Percentiles rank a stretch among this genome's conserved stretches.
These are phyloP conservation scores for Baronia brevicornis DNA, from an alignment of 2,888 invertebrate genomes.

Conservation along the genomic window DNA sequence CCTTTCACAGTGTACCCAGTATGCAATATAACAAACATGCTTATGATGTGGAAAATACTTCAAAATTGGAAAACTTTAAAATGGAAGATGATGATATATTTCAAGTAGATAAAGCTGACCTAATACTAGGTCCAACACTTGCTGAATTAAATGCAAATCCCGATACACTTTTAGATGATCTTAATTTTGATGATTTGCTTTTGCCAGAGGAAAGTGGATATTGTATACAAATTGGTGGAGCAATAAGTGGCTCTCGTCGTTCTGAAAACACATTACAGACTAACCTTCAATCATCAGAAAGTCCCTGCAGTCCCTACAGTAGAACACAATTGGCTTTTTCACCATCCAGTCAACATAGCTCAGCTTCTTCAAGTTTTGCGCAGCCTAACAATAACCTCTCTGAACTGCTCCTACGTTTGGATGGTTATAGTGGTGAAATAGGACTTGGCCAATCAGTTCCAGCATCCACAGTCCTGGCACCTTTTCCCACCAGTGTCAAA, in stretches of 20 bases:
- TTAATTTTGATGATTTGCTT: conserved; percentile 89
- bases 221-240: conserved; percentile 68
- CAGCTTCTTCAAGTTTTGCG: conserved; percentile 66
- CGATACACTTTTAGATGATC: conserved; percentile 86
- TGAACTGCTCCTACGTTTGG: conserved; percentile 81
- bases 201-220: conserved; percentile 81
- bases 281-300: conserved; percentile 43
- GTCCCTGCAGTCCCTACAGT: conserved; percentile 72
- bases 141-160: conserved; percentile 91
- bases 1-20: conserved; percentile 56
- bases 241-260: conserved; percentile 58
- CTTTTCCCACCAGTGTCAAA: conserved; percentile 54
- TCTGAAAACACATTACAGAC: conserved; percentile 32
- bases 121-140: conserved; percentile 88
- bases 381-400: conserved; percentile 69
- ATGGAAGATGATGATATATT: conserved; percentile 94
- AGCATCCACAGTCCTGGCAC: conserved; percentile 70
- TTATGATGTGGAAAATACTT: conserved; percentile 54
- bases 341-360: conserved; percentile 80
- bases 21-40: conserved; percentile 57
- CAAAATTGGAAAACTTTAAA: conserved; percentile 79
- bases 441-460: conserved; percentile 79
- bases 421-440: conserved; percentile 72
- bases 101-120: conserved; percentile 89
- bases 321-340: conserved; percentile 75